These are phyloP conservation scores for Latrodectus hesperus DNA, from an alignment of 2,888 invertebrate genomes.

Conservation along the genomic window DNA sequence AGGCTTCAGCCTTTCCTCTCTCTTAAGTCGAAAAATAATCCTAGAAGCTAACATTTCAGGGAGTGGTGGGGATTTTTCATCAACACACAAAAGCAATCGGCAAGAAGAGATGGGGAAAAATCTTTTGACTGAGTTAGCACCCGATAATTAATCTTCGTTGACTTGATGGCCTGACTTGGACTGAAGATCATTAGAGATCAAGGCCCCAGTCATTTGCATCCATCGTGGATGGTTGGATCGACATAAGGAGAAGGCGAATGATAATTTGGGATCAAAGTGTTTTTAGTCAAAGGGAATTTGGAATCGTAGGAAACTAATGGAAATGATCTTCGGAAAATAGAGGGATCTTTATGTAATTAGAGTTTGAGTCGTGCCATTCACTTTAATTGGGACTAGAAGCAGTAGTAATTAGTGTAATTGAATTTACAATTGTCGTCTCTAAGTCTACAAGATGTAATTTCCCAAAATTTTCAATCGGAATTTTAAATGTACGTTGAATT, in stretches of 20 bases:
- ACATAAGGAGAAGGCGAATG: not conserved
- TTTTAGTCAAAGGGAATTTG: not conserved
- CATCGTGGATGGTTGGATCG: not conserved
- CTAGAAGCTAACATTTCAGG: constrained; percentile 3
- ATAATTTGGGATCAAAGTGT: not conserved
- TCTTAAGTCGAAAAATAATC: not conserved
- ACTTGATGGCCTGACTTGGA: not conserved
- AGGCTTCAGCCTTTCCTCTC: not conserved
- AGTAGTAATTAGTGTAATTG: constrained; percentile 1
- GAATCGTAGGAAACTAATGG: not conserved
- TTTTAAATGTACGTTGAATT: too few species aligned
- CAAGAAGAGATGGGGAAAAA: constrained; percentile 1
- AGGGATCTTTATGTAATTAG: not conserved
- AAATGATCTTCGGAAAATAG: not conserved
- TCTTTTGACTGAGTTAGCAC: constrained; percentile 2
- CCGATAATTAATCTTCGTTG: not conserved
- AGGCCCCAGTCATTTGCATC: not conserved
- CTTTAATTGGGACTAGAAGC: not conserved
- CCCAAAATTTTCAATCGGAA: too few species aligned
- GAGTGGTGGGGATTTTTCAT: not conserved
- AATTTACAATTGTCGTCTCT: not conserved
- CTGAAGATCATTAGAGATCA: not conserved
- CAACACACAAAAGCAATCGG: constrained; percentile 2
- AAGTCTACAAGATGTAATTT: not conserved
- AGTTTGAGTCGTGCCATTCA: not conserved